Conservation (phyloP, 2,888 invertebrate species). For the Orthosia incerta region DNA sequence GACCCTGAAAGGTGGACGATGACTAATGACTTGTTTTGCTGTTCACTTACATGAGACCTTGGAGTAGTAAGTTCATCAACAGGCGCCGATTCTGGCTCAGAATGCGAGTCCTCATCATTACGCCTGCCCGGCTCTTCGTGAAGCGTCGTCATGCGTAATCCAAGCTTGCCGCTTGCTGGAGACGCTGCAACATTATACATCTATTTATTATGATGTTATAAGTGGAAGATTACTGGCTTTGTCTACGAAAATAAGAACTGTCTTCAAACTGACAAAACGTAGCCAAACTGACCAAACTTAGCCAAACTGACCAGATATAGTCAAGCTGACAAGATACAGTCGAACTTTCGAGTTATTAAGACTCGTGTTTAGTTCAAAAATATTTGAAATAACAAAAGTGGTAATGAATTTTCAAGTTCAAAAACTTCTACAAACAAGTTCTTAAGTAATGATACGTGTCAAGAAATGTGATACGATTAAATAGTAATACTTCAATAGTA, state of each 20-base stretch:
- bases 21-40: background rate
- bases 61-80: constrained; percentile 84
- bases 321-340: background rate
- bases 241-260: background rate
- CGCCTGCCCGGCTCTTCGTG: constrained; percentile 94
- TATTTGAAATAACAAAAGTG: constrained; percentile 31
- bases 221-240: background rate
- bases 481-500: constrained; percentile 31
- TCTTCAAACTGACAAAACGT: constrained; percentile 1
- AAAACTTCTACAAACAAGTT: constrained; percentile 5
- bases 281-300: background rate
- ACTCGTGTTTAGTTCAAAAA: constrained; percentile 32
- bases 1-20: background rate
- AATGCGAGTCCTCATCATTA: constrained; percentile 88
- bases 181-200: constrained; percentile 91
- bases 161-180: constrained; percentile 96
- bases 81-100: constrained; percentile 87
- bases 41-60: constrained; percentile 79
- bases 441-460: constrained; percentile 42
- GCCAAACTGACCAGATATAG: background rate
- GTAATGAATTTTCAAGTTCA: constrained; percentile 26
- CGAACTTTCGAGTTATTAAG: constrained; percentile 22
- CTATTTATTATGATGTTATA: constrained; percentile 2
- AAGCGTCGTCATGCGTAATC: constrained; percentile 97
- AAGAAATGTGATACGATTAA: constrained; percentile 30